These are phyloP conservation scores for Zosterops borbonicus DNA, from an alignment of 2,113 vertebrate genomes.

Conservation along the genomic window DNA sequence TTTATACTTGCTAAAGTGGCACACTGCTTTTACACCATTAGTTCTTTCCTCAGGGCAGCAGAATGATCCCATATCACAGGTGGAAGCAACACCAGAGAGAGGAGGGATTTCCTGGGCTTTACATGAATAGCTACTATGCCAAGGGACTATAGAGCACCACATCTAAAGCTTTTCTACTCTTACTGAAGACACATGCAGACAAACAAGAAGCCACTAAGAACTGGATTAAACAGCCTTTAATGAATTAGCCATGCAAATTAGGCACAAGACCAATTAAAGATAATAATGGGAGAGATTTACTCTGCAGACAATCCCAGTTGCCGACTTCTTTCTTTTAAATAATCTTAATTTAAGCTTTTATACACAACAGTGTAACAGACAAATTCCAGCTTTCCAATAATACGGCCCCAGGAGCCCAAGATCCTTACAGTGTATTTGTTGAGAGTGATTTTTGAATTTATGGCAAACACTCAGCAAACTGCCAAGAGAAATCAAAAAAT, in stretches of 20 bases:
- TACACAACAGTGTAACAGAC: background rate
- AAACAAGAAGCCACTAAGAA: background rate
- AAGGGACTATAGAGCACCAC: accelerated
- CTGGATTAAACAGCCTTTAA: background rate
- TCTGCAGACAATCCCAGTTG: background rate
- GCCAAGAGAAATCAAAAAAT: background rate
- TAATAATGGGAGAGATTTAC: background rate
- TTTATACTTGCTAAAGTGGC: background rate
- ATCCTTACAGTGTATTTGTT: background rate
- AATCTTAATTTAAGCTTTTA: background rate
- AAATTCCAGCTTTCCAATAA: background rate
- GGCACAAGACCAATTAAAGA: background rate
- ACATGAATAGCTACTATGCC: accelerated
- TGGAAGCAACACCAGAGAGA: background rate
- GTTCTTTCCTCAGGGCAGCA: background rate
- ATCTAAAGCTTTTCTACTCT: background rate
- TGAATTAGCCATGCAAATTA: background rate
- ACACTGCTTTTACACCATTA: background rate
- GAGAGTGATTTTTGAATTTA: background rate
- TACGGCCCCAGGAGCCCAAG: background rate
- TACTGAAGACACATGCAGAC: background rate
- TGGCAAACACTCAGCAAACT: background rate
- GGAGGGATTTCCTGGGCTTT: background rate
- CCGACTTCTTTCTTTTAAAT: background rate
- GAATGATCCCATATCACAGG: background rate